A percentile compares a stretch with the other conserved stretches of the same genome.
Evolutionary conservation across 2,888 invertebrate genomes (phyloP).

Genomic region (Aspidiotus rigidus): DNA sequence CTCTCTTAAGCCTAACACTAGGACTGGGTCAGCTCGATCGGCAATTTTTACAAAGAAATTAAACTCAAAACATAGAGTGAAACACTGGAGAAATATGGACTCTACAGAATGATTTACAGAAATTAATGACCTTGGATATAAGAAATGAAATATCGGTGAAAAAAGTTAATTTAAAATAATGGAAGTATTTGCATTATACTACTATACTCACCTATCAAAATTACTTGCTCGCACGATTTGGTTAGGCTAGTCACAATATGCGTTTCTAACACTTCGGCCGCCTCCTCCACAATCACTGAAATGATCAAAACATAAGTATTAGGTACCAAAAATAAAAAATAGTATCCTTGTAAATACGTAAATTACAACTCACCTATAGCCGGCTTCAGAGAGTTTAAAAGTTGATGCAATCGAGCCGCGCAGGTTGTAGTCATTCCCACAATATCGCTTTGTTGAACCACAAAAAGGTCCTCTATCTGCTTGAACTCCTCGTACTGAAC

Average conservation of each 20-base stretch:
- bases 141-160: too few species aligned
- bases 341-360: background rate
- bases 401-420: constrained; percentile 58
- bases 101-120: too few species aligned
- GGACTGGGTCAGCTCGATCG: too few species aligned
- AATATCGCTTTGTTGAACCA: constrained; percentile 43
- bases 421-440: constrained; percentile 70
- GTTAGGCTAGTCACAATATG: constrained; percentile 71
- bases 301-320: too few species aligned
- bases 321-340: too few species aligned
- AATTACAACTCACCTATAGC: background rate
- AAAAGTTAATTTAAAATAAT: too few species aligned
- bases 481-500: constrained; percentile 49
- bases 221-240: constrained; percentile 63
- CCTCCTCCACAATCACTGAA: constrained; percentile 65
- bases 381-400: constrained; percentile 53
- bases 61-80: too few species aligned
- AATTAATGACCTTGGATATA: too few species aligned
- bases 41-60: too few species aligned
- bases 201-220: constrained; percentile 55
- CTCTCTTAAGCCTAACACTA: too few species aligned
- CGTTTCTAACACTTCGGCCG: constrained; percentile 76
- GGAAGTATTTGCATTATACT: too few species aligned
- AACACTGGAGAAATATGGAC: too few species aligned
- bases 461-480: constrained; percentile 50